Base-by-base conservation (phyloP, 2,113 vertebrate species). In the Pachypanchax playfairii region DNA sequence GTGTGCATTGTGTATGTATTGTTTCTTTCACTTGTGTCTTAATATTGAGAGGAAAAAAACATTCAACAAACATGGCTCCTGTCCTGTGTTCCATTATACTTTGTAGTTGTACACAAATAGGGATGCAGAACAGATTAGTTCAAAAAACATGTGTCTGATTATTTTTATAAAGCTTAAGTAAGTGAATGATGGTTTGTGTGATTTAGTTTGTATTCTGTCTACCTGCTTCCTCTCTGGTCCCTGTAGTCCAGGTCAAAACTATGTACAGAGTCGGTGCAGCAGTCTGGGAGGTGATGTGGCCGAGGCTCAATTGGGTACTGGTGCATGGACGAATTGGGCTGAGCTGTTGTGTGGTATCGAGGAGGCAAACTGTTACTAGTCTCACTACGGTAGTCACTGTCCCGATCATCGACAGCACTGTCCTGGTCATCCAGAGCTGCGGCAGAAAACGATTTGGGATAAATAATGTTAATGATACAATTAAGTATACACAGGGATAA, bases 361-460 rank as follows among this genome's bases (percentile, higher is more conserved):
- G 94, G 95, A 2, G 96, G 97, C 35, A 96, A 70, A 85, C 95
- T 96, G 86, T 86, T 97, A 83, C 97, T 98, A 0, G 96, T 95
- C 88, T 99, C 97, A 1, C 97, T 99, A 69, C 96, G 95, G 67
- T 98, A 99, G 89, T 99, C 97, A 2, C 97, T 99, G 74, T 99
- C 97, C 56, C 97, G 89, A 82, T 99, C 97, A 31, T 99, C 97
- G 6, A 95, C 93, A 0, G 96, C 95, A 49, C 96, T 98, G 85
- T 99, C 97, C 29, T 93, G 93, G 50, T 99, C 97, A 82, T 98
- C 96, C 56, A 95, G 92, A 35, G 95, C 97, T 99, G 77, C 46
- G 62, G 28, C 73, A 64, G 28, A 26, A 7, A 36, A 70, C 1
- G 67, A 14, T 42, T 66, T 11, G 26, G 48, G 25, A n/a, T 25